phyloP scores from a whole-genome alignment of 2,113 vertebrate genomes.

The Corydoras maculifer region DNA sequence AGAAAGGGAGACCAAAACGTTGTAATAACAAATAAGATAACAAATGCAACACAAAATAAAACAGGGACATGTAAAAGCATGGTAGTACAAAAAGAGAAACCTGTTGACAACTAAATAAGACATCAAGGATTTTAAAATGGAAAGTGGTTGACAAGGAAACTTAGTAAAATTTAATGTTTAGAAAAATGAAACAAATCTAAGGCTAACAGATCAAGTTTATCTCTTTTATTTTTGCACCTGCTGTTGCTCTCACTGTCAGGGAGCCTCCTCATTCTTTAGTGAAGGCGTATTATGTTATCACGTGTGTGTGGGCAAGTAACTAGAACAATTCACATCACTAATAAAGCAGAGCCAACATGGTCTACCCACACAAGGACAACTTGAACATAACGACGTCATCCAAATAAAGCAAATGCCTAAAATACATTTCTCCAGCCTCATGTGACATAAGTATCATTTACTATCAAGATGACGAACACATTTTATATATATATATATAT shows the following conservation, averaged over 20 bases:
- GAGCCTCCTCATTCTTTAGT: constrained; percentile 7
- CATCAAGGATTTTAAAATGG: too few species aligned
- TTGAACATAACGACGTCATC: constrained; percentile 7
- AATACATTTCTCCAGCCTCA: constrained; percentile 6
- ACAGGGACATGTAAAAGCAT: too few species aligned
- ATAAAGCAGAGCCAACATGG: constrained; percentile 1
- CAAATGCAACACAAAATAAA: too few species aligned
- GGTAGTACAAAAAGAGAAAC: too few species aligned
- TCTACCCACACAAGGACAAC: constrained; percentile 20
- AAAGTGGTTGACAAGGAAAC: too few species aligned
- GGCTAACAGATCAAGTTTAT: neutral
- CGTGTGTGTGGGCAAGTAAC: constrained; percentile 29
- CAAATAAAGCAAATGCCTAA: constrained; percentile 15
- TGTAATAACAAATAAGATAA: too few species aligned
- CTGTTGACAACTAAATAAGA: too few species aligned
- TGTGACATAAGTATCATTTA: neutral
- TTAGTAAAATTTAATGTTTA: too few species aligned
- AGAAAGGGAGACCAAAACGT: too few species aligned
- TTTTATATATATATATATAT: neutral
- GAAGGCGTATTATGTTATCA: constrained; percentile 26
- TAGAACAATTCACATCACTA: constrained; percentile 24
- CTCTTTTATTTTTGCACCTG: neutral
- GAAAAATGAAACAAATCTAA: neutral
- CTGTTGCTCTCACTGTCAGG: neutral
- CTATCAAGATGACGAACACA: constrained; percentile 18